Base-by-base conservation (phyloP, 2,797 vertebrate species). In the Chelon auratus region DNA sequence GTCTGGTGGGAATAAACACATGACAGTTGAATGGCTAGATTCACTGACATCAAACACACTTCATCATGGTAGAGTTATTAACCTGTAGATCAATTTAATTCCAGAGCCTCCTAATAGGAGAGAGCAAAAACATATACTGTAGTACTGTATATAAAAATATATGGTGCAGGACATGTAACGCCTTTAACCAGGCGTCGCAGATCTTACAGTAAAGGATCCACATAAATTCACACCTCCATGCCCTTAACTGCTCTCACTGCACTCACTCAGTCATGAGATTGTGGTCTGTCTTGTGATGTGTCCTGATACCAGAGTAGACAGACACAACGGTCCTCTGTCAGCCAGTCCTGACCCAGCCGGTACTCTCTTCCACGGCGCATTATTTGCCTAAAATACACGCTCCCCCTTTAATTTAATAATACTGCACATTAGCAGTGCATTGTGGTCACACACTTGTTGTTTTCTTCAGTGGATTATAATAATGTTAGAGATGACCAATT, bases 221-320 rank as follows among this genome's bases (percentile, higher is more conserved):
- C 43, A 18, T 66, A 59, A 45, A 26, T 53, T 81, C 61, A 73
- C 82, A 86, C 77, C 72, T 83, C 79, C 77, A 76, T 74, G 43
- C 67, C 77, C 68, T 64, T 30, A 26, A 63, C 74, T 53, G 62
- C 63, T 43, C 47, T 42, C 52, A 37, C 75, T 61, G 48, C 75
- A 58, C 52, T 75, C 68, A 36, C 66, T 60, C 58, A 47, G 89
- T 89, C 86, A 90, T 62, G 68, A 86, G 87, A 80, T 68, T 62
- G 66, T 22, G 66, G 75, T 75, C 60, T 71, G 86, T 89, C 88
- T 80, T 74, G 81, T 92, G 89, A 90, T 78, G 71, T 77, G 67
- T 81, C 82, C 82, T 81, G 74, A 78, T 84, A 86, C 75, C 77
- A 75, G 62, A 68, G 78, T 33, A 76, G 77, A 72, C 77, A 78